A percentile compares a stretch with the other conserved stretches of the same genome.
phyloP scores from a whole-genome alignment of 1,140 invertebrate species.

The Eciton burchellii region DNA sequence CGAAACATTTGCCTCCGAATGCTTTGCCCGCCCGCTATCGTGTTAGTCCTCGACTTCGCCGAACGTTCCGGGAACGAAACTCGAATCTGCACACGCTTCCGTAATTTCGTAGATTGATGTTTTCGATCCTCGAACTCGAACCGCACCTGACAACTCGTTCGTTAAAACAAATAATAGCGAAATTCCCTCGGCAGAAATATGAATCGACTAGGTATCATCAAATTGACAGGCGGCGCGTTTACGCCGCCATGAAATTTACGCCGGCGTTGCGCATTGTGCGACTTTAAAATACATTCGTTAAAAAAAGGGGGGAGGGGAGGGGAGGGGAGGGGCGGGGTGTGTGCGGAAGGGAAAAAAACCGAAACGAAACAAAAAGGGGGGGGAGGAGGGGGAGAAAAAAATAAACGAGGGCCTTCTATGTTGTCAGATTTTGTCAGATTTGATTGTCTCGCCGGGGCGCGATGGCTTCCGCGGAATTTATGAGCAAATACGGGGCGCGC shows the following conservation, averaged over 20 bases:
- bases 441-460: background rate
- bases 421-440: background rate
- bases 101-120: slow-evolving; percentile 52
- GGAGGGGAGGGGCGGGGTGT: too few species aligned
- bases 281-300: background rate
- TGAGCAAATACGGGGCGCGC: background rate
- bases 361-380: too few species aligned
- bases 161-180: slow-evolving; percentile 19
- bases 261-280: background rate
- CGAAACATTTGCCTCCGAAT: slow-evolving; percentile 44
- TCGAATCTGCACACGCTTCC: slow-evolving; percentile 22
- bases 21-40: background rate
- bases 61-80: slow-evolving; percentile 13
- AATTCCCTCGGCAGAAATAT: background rate
- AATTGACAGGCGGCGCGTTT: background rate
- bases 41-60: slow-evolving; percentile 13
- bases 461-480: background rate
- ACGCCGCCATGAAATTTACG: background rate
- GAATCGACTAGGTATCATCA: background rate
- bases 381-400: too few species aligned
- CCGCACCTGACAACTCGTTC: slow-evolving; percentile 12
- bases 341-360: too few species aligned
- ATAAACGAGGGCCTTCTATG: background rate
- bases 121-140: slow-evolving; percentile 33
- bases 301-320: too few species aligned